Evolutionary conservation across 2,113 vertebrate species (phyloP).

Genomic region (Chrysemys picta): DNA sequence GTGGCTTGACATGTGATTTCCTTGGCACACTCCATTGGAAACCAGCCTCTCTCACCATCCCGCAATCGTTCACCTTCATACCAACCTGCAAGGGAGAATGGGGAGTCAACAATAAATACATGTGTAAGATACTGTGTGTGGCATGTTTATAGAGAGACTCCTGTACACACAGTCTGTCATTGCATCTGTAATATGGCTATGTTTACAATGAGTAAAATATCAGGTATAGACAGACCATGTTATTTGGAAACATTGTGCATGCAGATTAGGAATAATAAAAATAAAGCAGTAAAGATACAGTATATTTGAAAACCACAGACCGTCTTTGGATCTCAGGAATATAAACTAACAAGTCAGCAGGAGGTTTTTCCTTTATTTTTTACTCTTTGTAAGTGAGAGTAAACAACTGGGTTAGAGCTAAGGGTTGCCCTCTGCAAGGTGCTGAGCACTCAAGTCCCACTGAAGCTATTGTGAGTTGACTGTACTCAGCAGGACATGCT

Average conservation of each 20-base stretch:
- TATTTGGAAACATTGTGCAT: not conserved
- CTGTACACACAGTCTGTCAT: accelerated
- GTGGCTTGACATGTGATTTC: slow-evolving; percentile 93
- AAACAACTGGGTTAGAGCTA: accelerated
- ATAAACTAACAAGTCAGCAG: not conserved
- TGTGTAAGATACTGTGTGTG: accelerated
- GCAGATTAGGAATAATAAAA: not conserved
- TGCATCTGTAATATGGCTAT: accelerated
- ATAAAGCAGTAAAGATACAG: not conserved
- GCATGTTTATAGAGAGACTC: accelerated
- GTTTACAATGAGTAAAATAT: accelerated
- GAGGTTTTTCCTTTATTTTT: not conserved
- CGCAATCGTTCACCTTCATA: slow-evolving; percentile 92
- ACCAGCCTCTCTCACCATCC: slow-evolving; percentile 94
- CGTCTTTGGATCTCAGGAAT: not conserved
- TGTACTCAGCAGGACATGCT: not conserved
- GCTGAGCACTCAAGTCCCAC: not conserved
- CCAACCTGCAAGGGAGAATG: slow-evolving; percentile 85
- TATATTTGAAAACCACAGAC: not conserved
- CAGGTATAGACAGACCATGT: accelerated
- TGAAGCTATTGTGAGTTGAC: not conserved
- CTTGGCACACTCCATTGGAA: slow-evolving; percentile 89
- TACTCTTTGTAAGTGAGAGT: accelerated
- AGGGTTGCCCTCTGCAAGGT: not conserved
- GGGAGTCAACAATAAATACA: not conserved